Conservation (phyloP, 2,113 vertebrate species). For the Rhea americana region DNA sequence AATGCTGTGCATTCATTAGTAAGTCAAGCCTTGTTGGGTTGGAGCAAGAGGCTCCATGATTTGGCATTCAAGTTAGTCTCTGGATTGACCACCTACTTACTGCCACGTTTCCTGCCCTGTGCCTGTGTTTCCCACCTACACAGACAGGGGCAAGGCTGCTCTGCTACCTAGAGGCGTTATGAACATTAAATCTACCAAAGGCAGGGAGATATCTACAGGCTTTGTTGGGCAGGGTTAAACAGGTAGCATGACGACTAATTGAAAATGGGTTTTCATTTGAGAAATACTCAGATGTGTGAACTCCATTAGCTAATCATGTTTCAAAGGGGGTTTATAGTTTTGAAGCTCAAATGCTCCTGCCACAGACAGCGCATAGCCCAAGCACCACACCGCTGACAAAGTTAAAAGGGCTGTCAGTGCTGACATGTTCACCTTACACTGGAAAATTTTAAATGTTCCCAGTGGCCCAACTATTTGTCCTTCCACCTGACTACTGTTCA, state of each 20-base stretch:
- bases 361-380: background rate
- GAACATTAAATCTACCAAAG: background rate
- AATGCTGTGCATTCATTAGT: no score
- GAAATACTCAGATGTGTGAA: background rate
- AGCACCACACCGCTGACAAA: background rate
- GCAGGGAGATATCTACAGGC: background rate
- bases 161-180: background rate
- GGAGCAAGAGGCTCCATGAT: no score
- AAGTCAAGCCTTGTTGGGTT: background rate
- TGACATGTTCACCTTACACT: conserved; percentile 69
- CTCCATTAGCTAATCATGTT: conserved; percentile 39
- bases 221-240: background rate
- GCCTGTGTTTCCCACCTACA: background rate
- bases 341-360: conserved; percentile 9
- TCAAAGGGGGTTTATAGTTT: background rate
- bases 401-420: conserved; percentile 63
- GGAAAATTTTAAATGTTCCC: conserved; percentile 77
- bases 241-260: background rate
- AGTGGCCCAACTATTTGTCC: conserved; percentile 75
- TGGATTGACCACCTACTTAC: background rate
- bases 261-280: conserved; percentile 6
- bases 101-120: background rate
- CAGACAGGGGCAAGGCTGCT: background rate
- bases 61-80: no score
- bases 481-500: conserved; percentile 72